Conservation (phyloP, 2,797 vertebrate genomes). For the Myiotriccus ornatus region DNA sequence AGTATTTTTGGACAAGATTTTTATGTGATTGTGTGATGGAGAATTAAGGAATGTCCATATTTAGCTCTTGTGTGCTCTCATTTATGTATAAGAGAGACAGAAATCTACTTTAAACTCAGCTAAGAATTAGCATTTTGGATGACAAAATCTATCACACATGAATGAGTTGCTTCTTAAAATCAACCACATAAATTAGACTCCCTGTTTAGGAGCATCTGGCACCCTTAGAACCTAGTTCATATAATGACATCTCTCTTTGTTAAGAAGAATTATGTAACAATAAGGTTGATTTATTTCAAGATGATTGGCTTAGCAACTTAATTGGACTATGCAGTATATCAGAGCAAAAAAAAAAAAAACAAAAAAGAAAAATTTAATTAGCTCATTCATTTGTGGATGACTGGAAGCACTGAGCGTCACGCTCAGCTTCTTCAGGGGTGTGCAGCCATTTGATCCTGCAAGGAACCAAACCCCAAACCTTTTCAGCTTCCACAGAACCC, state of each 20-base stretch:
- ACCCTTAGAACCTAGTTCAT: constrained; percentile 70
- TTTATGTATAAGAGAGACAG: neutral
- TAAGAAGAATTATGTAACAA: constrained; percentile 77
- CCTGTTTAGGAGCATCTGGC: constrained; percentile 78
- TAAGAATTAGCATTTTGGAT: constrained; percentile 70
- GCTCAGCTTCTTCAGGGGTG: constrained; percentile 49
- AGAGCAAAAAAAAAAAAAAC: constrained; percentile 16
- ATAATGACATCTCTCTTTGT: constrained; percentile 77
- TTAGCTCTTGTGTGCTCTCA: constrained; percentile 10
- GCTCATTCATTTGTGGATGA: constrained; percentile 65
- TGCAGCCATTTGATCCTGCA: neutral
- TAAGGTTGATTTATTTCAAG: constrained; percentile 76
- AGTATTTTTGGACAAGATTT: neutral
- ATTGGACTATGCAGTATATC: constrained; percentile 70
- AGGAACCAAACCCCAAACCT: neutral
- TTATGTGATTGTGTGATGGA: neutral
- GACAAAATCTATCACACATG: constrained; percentile 72
- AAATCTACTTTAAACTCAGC: constrained; percentile 58
- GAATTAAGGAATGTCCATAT: neutral
- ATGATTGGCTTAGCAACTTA: constrained; percentile 74
- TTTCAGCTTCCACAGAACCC: neutral
- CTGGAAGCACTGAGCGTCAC: constrained; percentile 35
- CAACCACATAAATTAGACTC: constrained; percentile 75
- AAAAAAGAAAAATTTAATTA: constrained; percentile 62
- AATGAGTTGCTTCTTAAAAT: constrained; percentile 73